Conservation (phyloP, 2,113 vertebrate species). For the Cinclus mexicanus region DNA sequence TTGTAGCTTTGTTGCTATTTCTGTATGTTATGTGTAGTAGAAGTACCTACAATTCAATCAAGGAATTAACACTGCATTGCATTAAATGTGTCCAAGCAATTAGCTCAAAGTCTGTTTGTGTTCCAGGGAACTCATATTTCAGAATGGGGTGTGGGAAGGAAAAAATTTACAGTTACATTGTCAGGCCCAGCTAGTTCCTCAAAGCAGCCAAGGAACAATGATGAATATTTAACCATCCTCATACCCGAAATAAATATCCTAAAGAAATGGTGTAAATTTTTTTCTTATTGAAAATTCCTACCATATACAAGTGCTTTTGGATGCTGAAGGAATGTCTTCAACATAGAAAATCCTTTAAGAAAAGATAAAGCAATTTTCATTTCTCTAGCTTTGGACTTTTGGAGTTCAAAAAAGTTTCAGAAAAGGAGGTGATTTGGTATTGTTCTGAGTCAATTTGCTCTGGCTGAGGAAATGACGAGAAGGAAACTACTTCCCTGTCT, state of each 20-base stretch:
- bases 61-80: not conserved
- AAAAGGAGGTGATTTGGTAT: slow-evolving; percentile 52
- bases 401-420: slow-evolving; percentile 14
- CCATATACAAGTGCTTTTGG: not conserved
- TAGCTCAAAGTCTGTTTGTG: not conserved
- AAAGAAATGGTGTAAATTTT: not conserved
- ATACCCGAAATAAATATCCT: not conserved
- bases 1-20: not conserved
- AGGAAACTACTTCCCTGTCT: slow-evolving; percentile 86
- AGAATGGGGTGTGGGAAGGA: slow-evolving; percentile 28
- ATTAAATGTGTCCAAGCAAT: not conserved
- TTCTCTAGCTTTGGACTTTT: not conserved
- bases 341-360: not conserved
- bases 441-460: slow-evolving; percentile 73
- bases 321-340: not conserved
- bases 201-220: not conserved
- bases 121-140: slow-evolving; percentile 15
- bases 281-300: not conserved
- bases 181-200: not conserved
- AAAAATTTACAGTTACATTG: not conserved
- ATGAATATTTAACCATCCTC: not conserved
- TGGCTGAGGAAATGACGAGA: slow-evolving; percentile 85
- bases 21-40: not conserved
- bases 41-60: not conserved
- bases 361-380: not conserved